Evolutionary conservation across 2,888 invertebrate species (phyloP), one percentile per base, ranked within the genome.

Genomic region (Pristionchus fissidentatus): DNA sequence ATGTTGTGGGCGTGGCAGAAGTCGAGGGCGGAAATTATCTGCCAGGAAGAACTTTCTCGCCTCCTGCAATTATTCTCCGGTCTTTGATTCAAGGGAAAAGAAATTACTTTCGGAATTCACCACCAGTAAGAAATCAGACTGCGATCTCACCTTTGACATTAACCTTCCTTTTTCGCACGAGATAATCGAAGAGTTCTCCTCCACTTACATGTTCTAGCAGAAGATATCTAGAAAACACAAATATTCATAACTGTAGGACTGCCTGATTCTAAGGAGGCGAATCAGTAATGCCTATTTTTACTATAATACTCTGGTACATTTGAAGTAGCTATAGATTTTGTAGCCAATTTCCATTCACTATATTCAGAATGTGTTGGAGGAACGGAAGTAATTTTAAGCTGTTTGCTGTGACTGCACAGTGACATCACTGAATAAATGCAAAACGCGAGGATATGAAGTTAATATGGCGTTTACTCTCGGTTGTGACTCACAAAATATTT

Each of bases 1-100:
- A 99, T 99, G 89, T 97, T 98, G 94, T 99, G 98, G 93, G 98
- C 98, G 93, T 99, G 99, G 93, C 99, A 99, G 94, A 99, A 99
- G 93, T 99, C 98, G 92, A 99, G 94, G 15, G 99, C 99, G 19
- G 99, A 99, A 93, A 99, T 98, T 90, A 99, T 99, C 94, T 99
- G 99, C 92, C 92, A n/a, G 92, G 94, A 95, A 86, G 96, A 95
- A 92, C 83, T 92, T 92, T 38, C 91, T 83, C 57, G 92, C 92
- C 84, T 92, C 92, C 85, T 92, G 49, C 5, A 77, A 77, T 0
- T 8, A 13, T 29, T 29, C n/a, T 62, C 8, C 15, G 19, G 7
- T 13, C 4, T 62, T 7, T n/a, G 1, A 15, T 10, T 49, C 19
- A 15, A 10, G 13, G 52, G 19, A 49, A 15, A 49, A 49, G 52